phyloP scores from a whole-genome alignment of 2,888 invertebrate genomes.

The Luffia ferchaultella region DNA sequence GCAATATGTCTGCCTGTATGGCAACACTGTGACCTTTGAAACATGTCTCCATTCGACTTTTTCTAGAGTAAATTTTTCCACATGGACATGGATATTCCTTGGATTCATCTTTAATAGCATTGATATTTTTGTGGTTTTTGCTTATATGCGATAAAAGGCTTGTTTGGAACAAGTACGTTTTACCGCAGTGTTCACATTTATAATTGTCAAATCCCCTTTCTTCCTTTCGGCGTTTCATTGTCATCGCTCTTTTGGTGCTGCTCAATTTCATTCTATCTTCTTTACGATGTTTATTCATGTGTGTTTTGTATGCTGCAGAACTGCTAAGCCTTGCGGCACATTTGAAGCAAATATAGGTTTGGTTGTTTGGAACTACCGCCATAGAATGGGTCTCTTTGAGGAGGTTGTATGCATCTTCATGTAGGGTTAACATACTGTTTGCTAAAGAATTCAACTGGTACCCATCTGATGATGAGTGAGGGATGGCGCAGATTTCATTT shows the following conservation, averaged over 20 bases:
- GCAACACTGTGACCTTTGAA: slow-evolving; percentile 38
- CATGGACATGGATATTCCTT: slow-evolving; percentile 45
- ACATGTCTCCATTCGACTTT: slow-evolving; percentile 50
- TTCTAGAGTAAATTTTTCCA: slow-evolving; percentile 36
- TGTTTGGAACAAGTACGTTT: background rate
- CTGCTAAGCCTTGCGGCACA: slow-evolving; percentile 28
- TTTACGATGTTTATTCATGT: slow-evolving; percentile 34
- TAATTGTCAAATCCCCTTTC: background rate
- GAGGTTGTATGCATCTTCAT: slow-evolving; percentile 48
- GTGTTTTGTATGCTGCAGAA: slow-evolving; percentile 18
- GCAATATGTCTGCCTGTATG: slow-evolving; percentile 20
- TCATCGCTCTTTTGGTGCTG: slow-evolving; percentile 29
- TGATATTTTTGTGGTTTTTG: background rate
- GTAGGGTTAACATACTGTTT: slow-evolving; percentile 41
- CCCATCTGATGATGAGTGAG: slow-evolving; percentile 21
- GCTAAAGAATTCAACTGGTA: slow-evolving; percentile 56
- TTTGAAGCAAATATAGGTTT: slow-evolving; percentile 27
- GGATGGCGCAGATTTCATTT: background rate
- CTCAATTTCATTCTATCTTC: slow-evolving; percentile 39
- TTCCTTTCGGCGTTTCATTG: slow-evolving; percentile 18
- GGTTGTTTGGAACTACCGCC: slow-evolving; percentile 3
- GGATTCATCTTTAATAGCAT: background rate
- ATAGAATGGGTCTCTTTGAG: slow-evolving; percentile 21
- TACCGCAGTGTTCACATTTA: background rate
- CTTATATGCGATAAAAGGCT: background rate